Evolutionary conservation across 2,113 vertebrate genomes (phyloP).

Genomic region (Zosterops pallidus): DNA sequence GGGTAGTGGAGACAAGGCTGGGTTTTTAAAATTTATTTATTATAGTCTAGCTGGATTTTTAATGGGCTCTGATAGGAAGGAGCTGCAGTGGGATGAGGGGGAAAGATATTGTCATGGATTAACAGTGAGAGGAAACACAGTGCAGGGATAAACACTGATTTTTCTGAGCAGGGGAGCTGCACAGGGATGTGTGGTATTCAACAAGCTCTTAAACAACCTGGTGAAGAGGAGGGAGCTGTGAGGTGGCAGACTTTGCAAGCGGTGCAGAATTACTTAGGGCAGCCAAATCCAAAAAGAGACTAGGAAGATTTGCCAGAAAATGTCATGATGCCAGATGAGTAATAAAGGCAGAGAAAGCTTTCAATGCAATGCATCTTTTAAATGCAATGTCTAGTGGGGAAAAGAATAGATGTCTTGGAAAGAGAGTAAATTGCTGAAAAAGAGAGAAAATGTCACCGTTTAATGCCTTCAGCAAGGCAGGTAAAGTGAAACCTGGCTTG

Average conservation of each 20-base stretch:
- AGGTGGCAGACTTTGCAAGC: slow-evolving; percentile 56
- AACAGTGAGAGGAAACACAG: background rate
- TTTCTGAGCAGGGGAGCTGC: background rate
- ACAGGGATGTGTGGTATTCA: background rate
- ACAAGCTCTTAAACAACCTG: background rate
- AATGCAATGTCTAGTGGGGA: background rate
- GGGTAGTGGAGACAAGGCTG: background rate
- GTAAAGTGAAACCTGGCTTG: background rate
- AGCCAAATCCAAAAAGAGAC: slow-evolving; percentile 9
- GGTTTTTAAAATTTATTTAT: background rate
- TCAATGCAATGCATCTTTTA: background rate
- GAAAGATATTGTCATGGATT: background rate
- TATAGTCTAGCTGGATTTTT: background rate
- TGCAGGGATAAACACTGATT: background rate
- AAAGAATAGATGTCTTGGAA: background rate
- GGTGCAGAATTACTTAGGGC: background rate
- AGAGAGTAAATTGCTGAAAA: background rate
- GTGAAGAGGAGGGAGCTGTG: slow-evolving; percentile 35
- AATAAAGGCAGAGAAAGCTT: slow-evolving; percentile 6
- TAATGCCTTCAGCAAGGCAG: background rate
- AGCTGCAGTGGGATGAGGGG: background rate
- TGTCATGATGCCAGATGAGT: background rate
- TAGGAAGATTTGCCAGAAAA: slow-evolving; percentile 3
- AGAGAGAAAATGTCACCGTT: background rate
- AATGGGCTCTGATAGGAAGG: background rate